Evolutionary conservation across 2,888 invertebrate species (phyloP), one percentile per base, ranked within the genome.

Genomic region (Pristionchus fissidentatus): DNA sequence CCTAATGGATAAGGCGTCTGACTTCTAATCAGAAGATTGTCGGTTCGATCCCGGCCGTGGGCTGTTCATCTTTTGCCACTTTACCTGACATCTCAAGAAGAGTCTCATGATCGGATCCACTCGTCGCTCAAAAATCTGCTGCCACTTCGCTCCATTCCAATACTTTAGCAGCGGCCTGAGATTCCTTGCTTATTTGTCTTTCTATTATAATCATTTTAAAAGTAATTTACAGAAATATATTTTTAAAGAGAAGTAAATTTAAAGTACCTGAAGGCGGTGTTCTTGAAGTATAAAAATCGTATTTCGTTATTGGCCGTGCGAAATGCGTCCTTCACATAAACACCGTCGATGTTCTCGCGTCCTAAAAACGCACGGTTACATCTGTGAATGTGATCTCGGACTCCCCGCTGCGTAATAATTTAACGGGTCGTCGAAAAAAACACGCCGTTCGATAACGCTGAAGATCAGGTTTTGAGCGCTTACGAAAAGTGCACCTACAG

Each of bases 1-100:
- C 90, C 90, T 89, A 90, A 88, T 90, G 90, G 90, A 90, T 90
- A 90, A 90, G 90, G 90, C 90, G 90, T 90, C 89, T 90, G 90
- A 90, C 90, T 90, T 90, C 90, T 90, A 90, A 89, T 89, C 89
- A 89, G 88, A 89, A 89, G 88, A 89, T 89, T 87, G 88, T 86
- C 87, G 89, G 89, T 89, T 89, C 89, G 89, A 89, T 81, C 87
- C 88, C 88, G 83, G 83, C 83, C 83, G 83, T 83, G 83, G 83
- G 83, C 83, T 83, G 29, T 29, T 5, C 22, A 43, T 41, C 22
- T 73, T 22, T 8, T 8, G 7, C 4, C 5, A 22, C 3, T 29
- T 41, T 73, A 79, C 79, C 57, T 57, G 79, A 26, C 79, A 79
- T 10, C 55, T 7, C 22, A 79, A 22, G 35, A 79, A 79, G 7